Percentiles rank a stretch among this genome's conserved stretches.
These are phyloP conservation scores for Drosophila kambysellisi DNA, from an alignment of 2,888 invertebrate genomes.

Conservation along the genomic window DNA sequence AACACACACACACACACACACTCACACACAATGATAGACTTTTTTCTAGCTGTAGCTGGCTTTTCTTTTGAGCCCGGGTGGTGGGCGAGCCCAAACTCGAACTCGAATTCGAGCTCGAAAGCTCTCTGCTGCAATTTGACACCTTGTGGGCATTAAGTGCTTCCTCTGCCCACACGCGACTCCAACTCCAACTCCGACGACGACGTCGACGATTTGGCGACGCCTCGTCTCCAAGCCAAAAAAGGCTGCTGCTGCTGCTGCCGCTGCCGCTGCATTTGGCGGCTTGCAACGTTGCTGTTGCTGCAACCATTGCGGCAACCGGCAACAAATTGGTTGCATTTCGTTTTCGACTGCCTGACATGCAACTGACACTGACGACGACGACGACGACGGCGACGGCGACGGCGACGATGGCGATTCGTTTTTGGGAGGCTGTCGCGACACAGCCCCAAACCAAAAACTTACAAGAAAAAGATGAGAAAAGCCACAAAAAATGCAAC, in stretches of 20 bases:
- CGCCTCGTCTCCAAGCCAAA: constrained; percentile 75
- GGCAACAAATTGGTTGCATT: constrained; percentile 81
- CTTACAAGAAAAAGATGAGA: constrained; percentile 4
- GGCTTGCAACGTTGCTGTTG: constrained; percentile 19
- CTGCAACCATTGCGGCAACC: constrained; percentile 37
- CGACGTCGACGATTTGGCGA: constrained; percentile 43
- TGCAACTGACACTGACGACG: constrained; percentile 65
- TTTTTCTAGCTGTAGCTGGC: constrained; percentile 49
- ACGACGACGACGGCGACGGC: constrained; percentile 42
- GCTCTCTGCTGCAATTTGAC: constrained; percentile 80
- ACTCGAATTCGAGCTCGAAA: constrained; percentile 27
- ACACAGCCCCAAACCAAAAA: constrained; percentile 39
- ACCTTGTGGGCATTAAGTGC: constrained; percentile 84
- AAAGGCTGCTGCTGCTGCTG: constrained; percentile 60
- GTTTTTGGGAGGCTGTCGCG: constrained; percentile 66
- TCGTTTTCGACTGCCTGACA: constrained; percentile 63
- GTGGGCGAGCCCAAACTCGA: constrained; percentile 32
- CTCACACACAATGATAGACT: constrained; percentile 27
- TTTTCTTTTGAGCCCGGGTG: constrained; percentile 42
- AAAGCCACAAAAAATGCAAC: constrained; percentile 10
- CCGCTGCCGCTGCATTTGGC: constrained; percentile 38
- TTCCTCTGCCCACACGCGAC: constrained; percentile 83
- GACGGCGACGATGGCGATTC: constrained; percentile 44
- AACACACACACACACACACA: constrained; percentile 58
- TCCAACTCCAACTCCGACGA: constrained; percentile 21